phyloP scores from a whole-genome alignment of 2,113 vertebrate genomes.

The Genyomyrus donnyi region DNA sequence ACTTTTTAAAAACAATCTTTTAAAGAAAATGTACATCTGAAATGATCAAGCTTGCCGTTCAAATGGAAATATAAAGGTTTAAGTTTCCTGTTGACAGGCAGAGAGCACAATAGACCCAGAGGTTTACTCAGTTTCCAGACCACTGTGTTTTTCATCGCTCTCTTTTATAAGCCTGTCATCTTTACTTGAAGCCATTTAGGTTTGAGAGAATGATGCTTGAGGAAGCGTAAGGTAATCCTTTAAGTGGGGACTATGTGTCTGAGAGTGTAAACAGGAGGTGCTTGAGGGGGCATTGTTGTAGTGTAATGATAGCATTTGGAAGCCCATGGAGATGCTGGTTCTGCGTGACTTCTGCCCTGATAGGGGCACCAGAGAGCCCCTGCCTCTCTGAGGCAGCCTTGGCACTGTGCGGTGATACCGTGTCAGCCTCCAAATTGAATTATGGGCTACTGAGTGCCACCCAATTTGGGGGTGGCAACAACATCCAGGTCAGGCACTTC shows the following conservation, averaged over 20 bases:
- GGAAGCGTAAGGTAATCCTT: conserved; percentile 61
- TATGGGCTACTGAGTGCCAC: conserved; percentile 52
- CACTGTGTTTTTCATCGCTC: conserved; percentile 30
- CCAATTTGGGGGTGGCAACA: conserved; percentile 35
- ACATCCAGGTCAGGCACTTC: conserved; percentile 31
- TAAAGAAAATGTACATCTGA: background rate
- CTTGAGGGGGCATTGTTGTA: conserved; percentile 65
- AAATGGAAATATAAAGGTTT: background rate
- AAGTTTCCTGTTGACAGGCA: background rate
- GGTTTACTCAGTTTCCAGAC: conserved; percentile 32
- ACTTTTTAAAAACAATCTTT: background rate
- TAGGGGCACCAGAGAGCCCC: conserved; percentile 45
- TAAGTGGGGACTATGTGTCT: conserved; percentile 64
- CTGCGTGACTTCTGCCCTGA: conserved; percentile 36
- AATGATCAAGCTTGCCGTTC: background rate
- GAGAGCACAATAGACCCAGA: conserved; percentile 26
- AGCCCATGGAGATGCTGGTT: conserved; percentile 49
- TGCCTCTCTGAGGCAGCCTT: conserved; percentile 45
- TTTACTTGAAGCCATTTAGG: background rate
- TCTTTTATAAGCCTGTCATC: conserved; percentile 41
- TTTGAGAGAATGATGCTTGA: conserved; percentile 48
- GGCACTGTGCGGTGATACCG: conserved; percentile 52
- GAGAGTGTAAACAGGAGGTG: conserved; percentile 63
- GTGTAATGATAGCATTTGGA: conserved; percentile 61
- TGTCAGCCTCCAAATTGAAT: conserved; percentile 56